phyloP scores from a whole-genome alignment of 1,140 invertebrate genomes.

The Conopomorpha cramerella region DNA sequence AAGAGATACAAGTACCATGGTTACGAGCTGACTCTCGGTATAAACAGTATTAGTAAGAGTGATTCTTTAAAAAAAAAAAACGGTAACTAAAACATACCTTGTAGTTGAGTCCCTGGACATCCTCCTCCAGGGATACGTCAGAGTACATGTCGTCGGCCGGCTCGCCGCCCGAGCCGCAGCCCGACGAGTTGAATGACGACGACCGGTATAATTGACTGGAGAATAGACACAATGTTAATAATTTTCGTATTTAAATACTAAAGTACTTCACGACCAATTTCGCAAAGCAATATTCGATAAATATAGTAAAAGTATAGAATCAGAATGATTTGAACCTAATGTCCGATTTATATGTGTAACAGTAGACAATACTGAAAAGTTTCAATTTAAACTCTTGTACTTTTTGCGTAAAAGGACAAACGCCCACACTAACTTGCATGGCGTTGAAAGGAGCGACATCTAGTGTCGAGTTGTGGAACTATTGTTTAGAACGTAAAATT shows the following conservation, averaged over 20 bases:
- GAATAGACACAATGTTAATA: conserved; percentile 26
- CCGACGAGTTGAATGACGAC: conserved; percentile 88
- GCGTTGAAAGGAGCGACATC: conserved; percentile 20
- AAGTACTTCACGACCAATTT: too few species aligned
- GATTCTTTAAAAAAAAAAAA: conserved; percentile 6
- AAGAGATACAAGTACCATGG: too few species aligned
- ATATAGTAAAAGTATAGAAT: neutral
- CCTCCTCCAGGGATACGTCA: conserved; percentile 87
- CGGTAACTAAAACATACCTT: conserved; percentile 68
- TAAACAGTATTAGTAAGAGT: too few species aligned
- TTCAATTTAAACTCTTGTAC: neutral
- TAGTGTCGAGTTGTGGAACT: conserved; percentile 5
- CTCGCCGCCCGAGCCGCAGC: conserved; percentile 85
- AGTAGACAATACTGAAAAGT: neutral
- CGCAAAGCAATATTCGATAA: conserved; percentile 45
- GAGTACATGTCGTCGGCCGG: conserved; percentile 91
- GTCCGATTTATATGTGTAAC: neutral
- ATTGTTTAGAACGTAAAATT: too few species aligned
- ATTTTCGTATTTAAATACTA: too few species aligned
- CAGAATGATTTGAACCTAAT: too few species aligned
- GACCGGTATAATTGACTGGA: conserved; percentile 85
- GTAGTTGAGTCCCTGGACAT: conserved; percentile 88
- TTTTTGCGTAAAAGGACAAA: neutral
- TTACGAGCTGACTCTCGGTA: too few species aligned
- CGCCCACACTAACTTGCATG: neutral